phyloP scores from a whole-genome alignment of 2,113 vertebrate genomes.

The Otus sunia region DNA sequence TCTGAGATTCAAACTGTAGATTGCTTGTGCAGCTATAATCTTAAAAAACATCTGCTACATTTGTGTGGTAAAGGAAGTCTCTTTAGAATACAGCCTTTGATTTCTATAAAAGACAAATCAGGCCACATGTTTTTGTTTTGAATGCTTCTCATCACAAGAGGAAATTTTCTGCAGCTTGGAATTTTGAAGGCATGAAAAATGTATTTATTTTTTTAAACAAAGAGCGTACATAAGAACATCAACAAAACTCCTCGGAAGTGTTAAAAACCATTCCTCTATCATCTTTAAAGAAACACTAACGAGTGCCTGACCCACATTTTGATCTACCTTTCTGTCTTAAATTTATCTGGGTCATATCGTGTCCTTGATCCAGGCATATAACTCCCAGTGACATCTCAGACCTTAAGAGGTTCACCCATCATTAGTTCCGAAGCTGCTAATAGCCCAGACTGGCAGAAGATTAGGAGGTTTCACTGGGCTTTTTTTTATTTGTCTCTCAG shows the following conservation, averaged over 20 bases:
- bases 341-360: not conserved
- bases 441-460: constrained; percentile 1
- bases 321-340: constrained; percentile 39
- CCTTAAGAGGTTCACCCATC: constrained; percentile 48
- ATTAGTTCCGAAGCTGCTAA: constrained; percentile 28
- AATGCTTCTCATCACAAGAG: constrained; percentile 80
- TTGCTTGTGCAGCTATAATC: constrained; percentile 77
- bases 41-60: constrained; percentile 80
- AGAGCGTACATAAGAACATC: constrained; percentile 61
- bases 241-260: constrained; percentile 69
- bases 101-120: constrained; percentile 82
- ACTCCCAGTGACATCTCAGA: constrained; percentile 40
- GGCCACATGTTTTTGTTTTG: constrained; percentile 78
- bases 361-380: not conserved
- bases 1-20: constrained; percentile 63
- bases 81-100: constrained; percentile 79
- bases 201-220: constrained; percentile 71
- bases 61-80: constrained; percentile 77
- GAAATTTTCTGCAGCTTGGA: constrained; percentile 79
- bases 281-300: constrained; percentile 56
- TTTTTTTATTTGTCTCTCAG: not conserved
- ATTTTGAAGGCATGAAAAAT: constrained; percentile 77
- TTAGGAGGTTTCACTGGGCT: not conserved
- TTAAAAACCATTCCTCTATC: constrained; percentile 44
- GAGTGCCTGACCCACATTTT: constrained; percentile 38